Conservation (phyloP, 2,888 invertebrate species). For the Neelides folsomi region DNA sequence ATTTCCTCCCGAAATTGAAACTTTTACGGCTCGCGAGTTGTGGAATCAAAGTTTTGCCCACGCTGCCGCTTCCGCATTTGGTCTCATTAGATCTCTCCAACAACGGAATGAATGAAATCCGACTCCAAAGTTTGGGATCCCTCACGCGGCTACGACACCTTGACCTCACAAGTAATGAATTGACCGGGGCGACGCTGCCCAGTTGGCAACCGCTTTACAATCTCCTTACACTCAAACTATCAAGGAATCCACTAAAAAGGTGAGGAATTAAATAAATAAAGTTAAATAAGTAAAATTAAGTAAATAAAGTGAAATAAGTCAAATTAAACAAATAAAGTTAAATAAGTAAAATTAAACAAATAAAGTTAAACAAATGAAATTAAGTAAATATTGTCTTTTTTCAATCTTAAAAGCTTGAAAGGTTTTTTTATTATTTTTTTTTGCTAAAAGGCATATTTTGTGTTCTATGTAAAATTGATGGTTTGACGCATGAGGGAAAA, state of each 20-base stretch:
- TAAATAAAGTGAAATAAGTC: too few species aligned
- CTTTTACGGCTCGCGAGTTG: conserved; percentile 62
- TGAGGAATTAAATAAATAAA: conserved; percentile 25
- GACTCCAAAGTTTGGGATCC: conserved; percentile 52
- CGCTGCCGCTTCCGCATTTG: conserved; percentile 59
- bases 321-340: too few species aligned
- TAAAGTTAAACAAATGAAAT: too few species aligned
- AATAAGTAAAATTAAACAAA: too few species aligned
- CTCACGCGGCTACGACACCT: conserved; percentile 52
- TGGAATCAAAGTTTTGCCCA: conserved; percentile 61
- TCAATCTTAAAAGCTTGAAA: too few species aligned
- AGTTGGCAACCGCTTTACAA: conserved; percentile 58
- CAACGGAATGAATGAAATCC: conserved; percentile 58
- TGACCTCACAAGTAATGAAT: conserved; percentile 61
- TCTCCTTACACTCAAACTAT: conserved; percentile 62
- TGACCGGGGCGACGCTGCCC: conserved; percentile 59
- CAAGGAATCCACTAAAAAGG: conserved; percentile 61
- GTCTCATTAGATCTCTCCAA: conserved; percentile 55
- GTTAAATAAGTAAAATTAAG: too few species aligned
- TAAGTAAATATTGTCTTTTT: too few species aligned
- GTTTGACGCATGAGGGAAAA: too few species aligned
- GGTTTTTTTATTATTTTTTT: too few species aligned
- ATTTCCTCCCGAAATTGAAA: conserved; percentile 68
- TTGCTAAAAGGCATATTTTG: too few species aligned
- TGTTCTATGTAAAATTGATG: too few species aligned